Base-by-base conservation (phyloP, 2,797 vertebrate genomes). In the Notolepis coatsorum region DNA sequence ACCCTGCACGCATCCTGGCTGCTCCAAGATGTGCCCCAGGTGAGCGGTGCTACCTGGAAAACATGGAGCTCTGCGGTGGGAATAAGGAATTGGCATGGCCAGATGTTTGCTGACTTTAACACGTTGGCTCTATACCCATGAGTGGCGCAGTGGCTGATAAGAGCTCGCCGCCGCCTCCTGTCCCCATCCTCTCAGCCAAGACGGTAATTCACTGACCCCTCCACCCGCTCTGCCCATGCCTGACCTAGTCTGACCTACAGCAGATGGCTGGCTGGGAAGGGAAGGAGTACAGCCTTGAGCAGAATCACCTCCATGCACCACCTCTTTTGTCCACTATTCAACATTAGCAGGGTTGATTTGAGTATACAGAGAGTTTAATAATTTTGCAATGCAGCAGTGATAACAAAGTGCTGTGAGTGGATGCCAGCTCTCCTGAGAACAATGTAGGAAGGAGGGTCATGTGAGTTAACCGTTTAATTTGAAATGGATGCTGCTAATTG, bases 41-140 rank as follows among this genome's bases (percentile, higher is more conserved):
- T 65, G 25, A 56, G 43, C 5, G 5, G 15, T 12, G 23, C 55
- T 75, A 77, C 76, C 76, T 80, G 67, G 46, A 45, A 71, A 64
- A 39, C 25, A 62, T 51, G 23, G 45, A 33, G 23, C 55, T 38
- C 38, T 66, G 47, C 7, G 25, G 60, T 52, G 46, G 39, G 41
- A 70, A 74, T 61, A 69, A 61, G 37, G 23, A 51, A 43, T 30
- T 25, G 0, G 48, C 33, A 9, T 15, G 59, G 43, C 57, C 81
- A 89, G 86, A 84, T 89, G 80, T 82, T 80, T 27, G 52, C 50
- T 66, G 52, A 81, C 76, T 73, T 71, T 43, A 57, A 68, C 52
- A 56, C 57, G 47, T n/a, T 31, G 68, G 77, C 55, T 65, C 52
- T 78, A 80, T 67, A 69, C 77, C 57, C 68, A n/a, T 33, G 20